These are phyloP conservation scores for Falco cherrug DNA, from an alignment of 2,797 vertebrate genomes.

Conservation along the genomic window DNA sequence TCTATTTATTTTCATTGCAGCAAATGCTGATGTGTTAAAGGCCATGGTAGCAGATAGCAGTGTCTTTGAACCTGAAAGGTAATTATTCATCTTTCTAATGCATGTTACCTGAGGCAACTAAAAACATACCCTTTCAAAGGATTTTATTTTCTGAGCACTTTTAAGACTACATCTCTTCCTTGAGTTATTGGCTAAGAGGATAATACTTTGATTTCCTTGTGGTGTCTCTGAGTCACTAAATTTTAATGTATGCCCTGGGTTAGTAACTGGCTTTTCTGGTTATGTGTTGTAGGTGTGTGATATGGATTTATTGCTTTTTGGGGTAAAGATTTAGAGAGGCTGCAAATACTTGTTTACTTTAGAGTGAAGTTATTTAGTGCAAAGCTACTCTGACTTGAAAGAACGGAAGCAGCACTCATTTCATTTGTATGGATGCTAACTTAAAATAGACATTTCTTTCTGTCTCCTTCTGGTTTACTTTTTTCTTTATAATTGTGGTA, in stretches of 20 bases:
- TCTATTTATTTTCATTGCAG: conserved; percentile 75
- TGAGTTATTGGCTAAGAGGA: not conserved
- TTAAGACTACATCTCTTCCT: not conserved
- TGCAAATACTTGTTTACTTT: not conserved
- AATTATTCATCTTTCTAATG: conserved; percentile 58
- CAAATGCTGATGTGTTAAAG: conserved; percentile 92
- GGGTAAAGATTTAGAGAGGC: not conserved
- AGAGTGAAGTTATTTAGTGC: not conserved
- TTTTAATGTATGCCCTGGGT: not conserved
- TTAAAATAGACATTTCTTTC: not conserved
- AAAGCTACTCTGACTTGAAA: not conserved
- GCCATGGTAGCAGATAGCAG: conserved; percentile 91
- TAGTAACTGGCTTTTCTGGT: not conserved
- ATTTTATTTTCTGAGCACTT: not conserved
- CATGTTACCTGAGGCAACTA: not conserved
- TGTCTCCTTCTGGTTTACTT: not conserved
- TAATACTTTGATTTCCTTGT: not conserved
- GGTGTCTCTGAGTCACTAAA: not conserved
- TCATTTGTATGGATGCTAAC: not conserved
- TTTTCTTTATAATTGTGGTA: not conserved
- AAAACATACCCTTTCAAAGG: not conserved
- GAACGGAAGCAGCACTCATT: not conserved
- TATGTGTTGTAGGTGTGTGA: not conserved
- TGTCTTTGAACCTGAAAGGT: conserved; percentile 88
- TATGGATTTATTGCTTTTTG: not conserved